These are phyloP conservation scores for Collichthys lucidus DNA, from an alignment of 2,113 vertebrate genomes.

Conservation along the genomic window DNA sequence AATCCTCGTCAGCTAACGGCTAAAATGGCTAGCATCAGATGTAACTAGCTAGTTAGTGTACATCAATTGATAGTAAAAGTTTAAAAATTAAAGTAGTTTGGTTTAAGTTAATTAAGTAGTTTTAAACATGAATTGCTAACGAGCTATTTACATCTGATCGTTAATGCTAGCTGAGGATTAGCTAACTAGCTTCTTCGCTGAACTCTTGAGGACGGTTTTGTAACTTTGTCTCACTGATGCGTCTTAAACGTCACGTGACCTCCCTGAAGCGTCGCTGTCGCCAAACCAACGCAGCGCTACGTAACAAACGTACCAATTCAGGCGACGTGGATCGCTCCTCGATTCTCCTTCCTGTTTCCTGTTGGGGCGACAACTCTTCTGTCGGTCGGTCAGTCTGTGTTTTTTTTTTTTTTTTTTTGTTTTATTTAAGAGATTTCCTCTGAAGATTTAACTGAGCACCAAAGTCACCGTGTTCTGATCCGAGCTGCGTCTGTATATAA, in stretches of 20 bases:
- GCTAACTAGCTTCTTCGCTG: conserved; percentile 49
- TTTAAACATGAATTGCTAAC: too few relatives aligned
- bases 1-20: too few relatives aligned
- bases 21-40: too few relatives aligned
- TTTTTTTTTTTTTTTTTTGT: not conserved
- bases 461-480: conserved; percentile 68
- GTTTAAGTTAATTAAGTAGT: too few relatives aligned
- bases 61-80: too few relatives aligned
- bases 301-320: conserved; percentile 39
- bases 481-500: conserved; percentile 78
- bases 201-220: conserved; percentile 54
- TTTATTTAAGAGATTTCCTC: not conserved
- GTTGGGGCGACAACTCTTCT: too few relatives aligned
- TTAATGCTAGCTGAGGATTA: too few relatives aligned
- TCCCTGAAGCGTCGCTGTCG: conserved; percentile 31
- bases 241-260: conserved; percentile 57
- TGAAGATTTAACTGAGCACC: conserved; percentile 68
- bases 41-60: too few relatives aligned
- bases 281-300: conserved; percentile 37
- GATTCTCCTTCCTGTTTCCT: conserved; percentile 3
- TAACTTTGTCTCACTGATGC: conserved; percentile 66
- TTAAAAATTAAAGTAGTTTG: too few relatives aligned
- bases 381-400: conserved; percentile 7
- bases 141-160: conserved; percentile 25
- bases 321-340: conserved; percentile 32